Conservation (phyloP, 2,113 vertebrate genomes). For the Platysternon megacephalum region DNA sequence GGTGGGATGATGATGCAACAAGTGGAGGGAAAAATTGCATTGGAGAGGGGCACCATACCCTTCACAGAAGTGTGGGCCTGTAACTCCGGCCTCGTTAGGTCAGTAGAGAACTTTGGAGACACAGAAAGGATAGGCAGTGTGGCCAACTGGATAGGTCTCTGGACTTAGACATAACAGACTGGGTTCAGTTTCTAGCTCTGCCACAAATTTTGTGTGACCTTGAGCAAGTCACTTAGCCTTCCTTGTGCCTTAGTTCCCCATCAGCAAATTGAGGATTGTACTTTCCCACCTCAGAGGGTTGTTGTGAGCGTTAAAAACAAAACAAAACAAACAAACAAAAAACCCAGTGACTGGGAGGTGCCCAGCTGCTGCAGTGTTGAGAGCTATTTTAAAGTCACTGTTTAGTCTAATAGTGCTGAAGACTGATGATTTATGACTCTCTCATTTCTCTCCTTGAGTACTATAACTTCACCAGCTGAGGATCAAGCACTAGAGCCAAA, state of each 20-base stretch:
- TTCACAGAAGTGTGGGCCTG: neutral
- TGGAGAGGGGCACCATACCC: neutral
- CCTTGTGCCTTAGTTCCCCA: neutral
- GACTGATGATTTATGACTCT: neutral
- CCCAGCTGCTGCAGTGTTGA: neutral
- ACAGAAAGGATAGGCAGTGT: neutral
- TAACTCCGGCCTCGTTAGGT: neutral
- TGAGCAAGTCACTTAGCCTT: accelerated
- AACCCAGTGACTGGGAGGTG: neutral
- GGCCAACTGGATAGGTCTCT: neutral
- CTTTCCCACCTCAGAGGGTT: neutral
- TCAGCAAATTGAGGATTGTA: neutral
- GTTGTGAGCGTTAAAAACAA: neutral
- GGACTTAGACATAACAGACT: neutral
- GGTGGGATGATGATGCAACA: accelerated
- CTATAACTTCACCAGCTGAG: neutral
- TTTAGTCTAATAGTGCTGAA: neutral
- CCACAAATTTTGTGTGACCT: neutral
- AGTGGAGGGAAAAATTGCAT: neutral
- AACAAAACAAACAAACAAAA: accelerated
- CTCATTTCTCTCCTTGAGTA: neutral
- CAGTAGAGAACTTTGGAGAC: neutral
- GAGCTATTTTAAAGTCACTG: neutral
- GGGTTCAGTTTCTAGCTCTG: neutral
- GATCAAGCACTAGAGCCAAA: neutral